These are phyloP conservation scores for Hypomecis atomaria DNA, from an alignment of 2,888 invertebrate species.

Conservation along the genomic window DNA sequence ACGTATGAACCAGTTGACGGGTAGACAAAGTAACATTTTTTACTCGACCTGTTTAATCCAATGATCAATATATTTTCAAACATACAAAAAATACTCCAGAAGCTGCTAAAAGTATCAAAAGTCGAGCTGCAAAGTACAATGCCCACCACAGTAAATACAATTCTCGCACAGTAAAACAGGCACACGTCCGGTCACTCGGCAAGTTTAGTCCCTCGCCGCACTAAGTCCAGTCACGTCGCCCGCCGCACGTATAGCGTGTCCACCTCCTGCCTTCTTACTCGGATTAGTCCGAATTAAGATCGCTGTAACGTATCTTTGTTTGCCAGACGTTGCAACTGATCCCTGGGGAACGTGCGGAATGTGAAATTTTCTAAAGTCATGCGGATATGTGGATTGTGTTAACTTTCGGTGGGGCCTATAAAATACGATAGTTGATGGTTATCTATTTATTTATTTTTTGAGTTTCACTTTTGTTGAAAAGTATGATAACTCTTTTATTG, in stretches of 20 bases:
- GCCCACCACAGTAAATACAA: background rate
- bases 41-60: too few relatives aligned
- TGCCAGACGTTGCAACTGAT: slow-evolving; percentile 63
- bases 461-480: too few relatives aligned
- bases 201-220: slow-evolving; percentile 44
- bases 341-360: slow-evolving; percentile 52
- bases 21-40: background rate
- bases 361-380: slow-evolving; percentile 31
- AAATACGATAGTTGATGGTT: too few relatives aligned
- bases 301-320: slow-evolving; percentile 69
- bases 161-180: slow-evolving; percentile 21
- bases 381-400: background rate
- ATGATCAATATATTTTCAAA: too few relatives aligned
- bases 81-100: too few relatives aligned
- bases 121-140: background rate
- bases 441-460: too few relatives aligned
- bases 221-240: slow-evolving; percentile 63
- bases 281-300: slow-evolving; percentile 80
- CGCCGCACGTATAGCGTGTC: slow-evolving; percentile 62
- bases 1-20: slow-evolving; percentile 33
- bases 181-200: slow-evolving; percentile 32
- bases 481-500: too few relatives aligned
- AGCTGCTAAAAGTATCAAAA: background rate
- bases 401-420: background rate
- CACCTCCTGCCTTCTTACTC: slow-evolving; percentile 72